Evolutionary conservation across 2,797 vertebrate genomes (phyloP).

Genomic region (Pseudomugil tenellus): DNA sequence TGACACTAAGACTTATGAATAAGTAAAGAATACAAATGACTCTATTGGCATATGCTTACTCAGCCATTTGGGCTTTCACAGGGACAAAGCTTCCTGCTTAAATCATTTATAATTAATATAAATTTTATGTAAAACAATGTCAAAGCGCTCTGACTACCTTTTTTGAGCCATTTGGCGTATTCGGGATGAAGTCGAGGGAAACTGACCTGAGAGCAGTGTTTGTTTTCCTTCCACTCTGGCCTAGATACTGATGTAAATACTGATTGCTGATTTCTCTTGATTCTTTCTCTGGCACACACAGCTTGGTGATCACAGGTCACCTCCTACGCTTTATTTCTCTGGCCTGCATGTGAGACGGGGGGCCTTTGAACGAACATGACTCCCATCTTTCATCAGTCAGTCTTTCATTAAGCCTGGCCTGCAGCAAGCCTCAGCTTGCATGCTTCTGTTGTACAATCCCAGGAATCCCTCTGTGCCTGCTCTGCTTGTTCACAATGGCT

Average conservation of each 20-base stretch:
- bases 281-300: conserved; percentile 17
- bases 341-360: conserved; percentile 34
- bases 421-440: conserved; percentile 74
- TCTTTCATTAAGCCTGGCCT: conserved; percentile 61
- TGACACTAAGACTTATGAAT: conserved; percentile 37
- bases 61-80: conserved; percentile 10
- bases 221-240: conserved; percentile 33
- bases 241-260: conserved; percentile 47
- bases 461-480: conserved; percentile 66
- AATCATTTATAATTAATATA: conserved; percentile 42
- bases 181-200: conserved; percentile 8
- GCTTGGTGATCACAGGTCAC: conserved; percentile 62
- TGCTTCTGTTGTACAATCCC: conserved; percentile 58
- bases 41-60: background rate
- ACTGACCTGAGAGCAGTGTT: conserved; percentile 19
- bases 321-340: conserved; percentile 58
- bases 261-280: conserved; percentile 31
- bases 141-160: background rate
- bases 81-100: conserved; percentile 14
- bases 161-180: conserved; percentile 2
- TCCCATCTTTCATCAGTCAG: conserved; percentile 62
- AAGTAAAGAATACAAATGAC: conserved; percentile 37
- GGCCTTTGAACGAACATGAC: conserved; percentile 38
- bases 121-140: conserved; percentile 22
- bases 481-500: conserved; percentile 10